These are phyloP conservation scores for Acanthurus tractus DNA, from an alignment of 2,797 vertebrate species.

Conservation along the genomic window DNA sequence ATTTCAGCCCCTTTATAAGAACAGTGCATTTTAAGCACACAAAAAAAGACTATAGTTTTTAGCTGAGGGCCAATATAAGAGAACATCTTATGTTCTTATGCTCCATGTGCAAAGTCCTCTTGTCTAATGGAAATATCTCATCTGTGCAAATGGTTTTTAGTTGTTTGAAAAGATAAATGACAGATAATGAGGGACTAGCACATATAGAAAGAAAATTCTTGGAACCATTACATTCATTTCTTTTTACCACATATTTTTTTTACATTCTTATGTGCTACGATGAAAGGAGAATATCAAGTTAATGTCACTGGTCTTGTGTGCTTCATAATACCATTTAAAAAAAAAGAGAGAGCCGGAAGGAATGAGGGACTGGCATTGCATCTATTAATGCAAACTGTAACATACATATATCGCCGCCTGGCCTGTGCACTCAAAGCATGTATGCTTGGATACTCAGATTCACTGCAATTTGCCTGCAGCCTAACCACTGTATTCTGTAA, in stretches of 20 bases:
- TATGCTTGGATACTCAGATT: conserved; percentile 36
- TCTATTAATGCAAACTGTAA: conserved; percentile 74
- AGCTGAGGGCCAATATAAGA: neutral
- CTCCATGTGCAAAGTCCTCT: conserved; percentile 6
- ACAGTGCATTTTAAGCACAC: conserved; percentile 7
- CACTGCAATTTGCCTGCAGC: conserved; percentile 53
- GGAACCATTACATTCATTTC: conserved; percentile 31
- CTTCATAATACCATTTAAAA: conserved; percentile 70
- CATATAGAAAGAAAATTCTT: conserved; percentile 52
- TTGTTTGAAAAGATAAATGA: conserved; percentile 43
- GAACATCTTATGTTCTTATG: neutral
- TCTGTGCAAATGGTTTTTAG: conserved; percentile 30
- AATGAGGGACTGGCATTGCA: conserved; percentile 54
- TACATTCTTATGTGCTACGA: conserved; percentile 45
- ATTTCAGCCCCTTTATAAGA: neutral
- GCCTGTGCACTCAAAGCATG: conserved; percentile 51
- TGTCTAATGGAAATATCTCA: conserved; percentile 23
- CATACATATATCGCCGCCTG: conserved; percentile 49
- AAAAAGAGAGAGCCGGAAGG: conserved; percentile 72
- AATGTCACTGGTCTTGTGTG: conserved; percentile 75
- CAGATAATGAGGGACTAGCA: conserved; percentile 56
- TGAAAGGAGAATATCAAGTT: conserved; percentile 73
- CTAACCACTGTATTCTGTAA: conserved; percentile 28
- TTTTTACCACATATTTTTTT: conserved; percentile 54
- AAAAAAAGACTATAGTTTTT: neutral